A percentile compares a stretch with the other conserved stretches of the same genome.
Conservation (phyloP, 2,888 invertebrate genomes). For the Plebejus anna region DNA sequence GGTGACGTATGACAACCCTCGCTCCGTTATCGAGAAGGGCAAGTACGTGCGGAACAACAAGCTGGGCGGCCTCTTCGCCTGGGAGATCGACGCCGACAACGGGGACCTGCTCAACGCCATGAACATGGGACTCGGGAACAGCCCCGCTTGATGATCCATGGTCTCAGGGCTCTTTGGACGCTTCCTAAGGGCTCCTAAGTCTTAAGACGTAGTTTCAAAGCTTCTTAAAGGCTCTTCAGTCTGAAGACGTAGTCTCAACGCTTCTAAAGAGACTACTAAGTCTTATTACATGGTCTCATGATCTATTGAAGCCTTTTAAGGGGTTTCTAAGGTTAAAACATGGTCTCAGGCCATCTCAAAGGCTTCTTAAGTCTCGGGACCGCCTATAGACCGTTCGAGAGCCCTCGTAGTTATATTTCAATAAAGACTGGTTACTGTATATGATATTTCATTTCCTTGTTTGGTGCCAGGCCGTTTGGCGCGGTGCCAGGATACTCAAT, state of each 20-base stretch:
- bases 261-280: no score
- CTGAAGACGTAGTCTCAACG: no score
- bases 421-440: slow-evolving; percentile 39
- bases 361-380: background rate
- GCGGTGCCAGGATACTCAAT: background rate
- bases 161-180: background rate
- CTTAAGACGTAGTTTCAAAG: background rate
- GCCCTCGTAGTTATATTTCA: slow-evolving; percentile 41
- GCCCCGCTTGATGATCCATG: slow-evolving; percentile 39
- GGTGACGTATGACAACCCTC: slow-evolving; percentile 68
- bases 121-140: slow-evolving; percentile 72
- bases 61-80: slow-evolving; percentile 68
- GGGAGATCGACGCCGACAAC: slow-evolving; percentile 75
- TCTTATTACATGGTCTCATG: no score
- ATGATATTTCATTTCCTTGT: slow-evolving; percentile 18
- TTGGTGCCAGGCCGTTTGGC: background rate
- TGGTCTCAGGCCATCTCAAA: slow-evolving; percentile 10
- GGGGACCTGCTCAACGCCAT: slow-evolving; percentile 72
- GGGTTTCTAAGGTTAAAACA: background rate
- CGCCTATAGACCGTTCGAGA: background rate
- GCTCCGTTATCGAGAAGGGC: slow-evolving; percentile 71
- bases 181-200: background rate
- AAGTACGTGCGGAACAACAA: slow-evolving; percentile 73
- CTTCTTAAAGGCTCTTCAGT: background rate
- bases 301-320: background rate